A percentile compares a stretch with the other conserved stretches of the same genome.
Conservation (phyloP, 2,888 invertebrate genomes). For the Macrophya annulata region DNA sequence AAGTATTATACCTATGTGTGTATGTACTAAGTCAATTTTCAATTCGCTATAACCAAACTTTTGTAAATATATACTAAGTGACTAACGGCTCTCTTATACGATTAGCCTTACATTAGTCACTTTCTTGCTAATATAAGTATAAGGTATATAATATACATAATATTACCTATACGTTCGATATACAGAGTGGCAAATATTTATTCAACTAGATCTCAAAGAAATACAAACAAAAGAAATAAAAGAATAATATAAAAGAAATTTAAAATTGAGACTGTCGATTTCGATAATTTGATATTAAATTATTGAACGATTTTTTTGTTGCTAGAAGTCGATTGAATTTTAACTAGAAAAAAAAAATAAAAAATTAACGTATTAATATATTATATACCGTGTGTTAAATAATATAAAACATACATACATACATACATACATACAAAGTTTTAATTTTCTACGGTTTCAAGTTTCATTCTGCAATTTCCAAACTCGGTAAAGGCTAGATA, state of each 20-base stretch:
- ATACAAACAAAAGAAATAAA: neutral
- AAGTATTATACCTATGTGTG: no score
- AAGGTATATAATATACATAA: neutral
- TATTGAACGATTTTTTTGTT: no score
- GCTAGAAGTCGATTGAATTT: no score
- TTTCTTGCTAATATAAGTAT: slow-evolving; percentile 17
- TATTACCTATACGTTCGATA: neutral
- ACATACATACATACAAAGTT: no score
- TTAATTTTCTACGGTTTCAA: neutral
- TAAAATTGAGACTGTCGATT: no score
- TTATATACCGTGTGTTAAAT: no score
- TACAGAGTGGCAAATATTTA: neutral
- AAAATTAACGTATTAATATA: no score
- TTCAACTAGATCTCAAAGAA: neutral
- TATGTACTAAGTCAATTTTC: slow-evolving; percentile 50
- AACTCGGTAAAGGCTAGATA: neutral
- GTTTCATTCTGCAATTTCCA: neutral
- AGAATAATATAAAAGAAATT: neutral
- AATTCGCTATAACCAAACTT: slow-evolving; percentile 55
- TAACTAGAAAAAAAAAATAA: no score
- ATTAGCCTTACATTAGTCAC: neutral
- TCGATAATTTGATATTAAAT: no score
- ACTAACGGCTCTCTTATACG: slow-evolving; percentile 36
- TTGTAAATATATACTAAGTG: slow-evolving; percentile 33
- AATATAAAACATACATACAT: no score